Evolutionary conservation across 2,113 vertebrate species (phyloP), one percentile per base, ranked within the genome.

Genomic region (Chaenocephalus aceratus): DNA sequence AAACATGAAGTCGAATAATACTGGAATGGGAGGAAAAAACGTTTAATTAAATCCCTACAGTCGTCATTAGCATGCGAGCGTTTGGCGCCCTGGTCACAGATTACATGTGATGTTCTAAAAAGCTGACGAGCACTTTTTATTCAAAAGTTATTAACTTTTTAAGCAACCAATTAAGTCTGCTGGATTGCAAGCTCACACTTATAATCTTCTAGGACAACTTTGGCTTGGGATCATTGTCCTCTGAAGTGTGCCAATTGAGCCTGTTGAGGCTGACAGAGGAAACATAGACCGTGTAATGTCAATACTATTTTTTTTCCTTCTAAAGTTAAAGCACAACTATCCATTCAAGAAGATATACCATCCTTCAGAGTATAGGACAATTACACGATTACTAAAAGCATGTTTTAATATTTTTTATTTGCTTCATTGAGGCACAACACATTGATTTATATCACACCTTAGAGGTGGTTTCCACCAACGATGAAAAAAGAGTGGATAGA

Each of bases 81-180:
- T 69, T 85, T 80, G 63, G 80, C 81, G 88, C 87, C 79, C 70
- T 53, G 86, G 93, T 93, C 88, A 91, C 91, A 93, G 92, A 93
- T 94, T 95, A 94, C 92, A 92, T 88, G 90, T 88, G 91, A 93
- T 93, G 89, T 64, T 83, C 86, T 93, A 86, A 93, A 94, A 92
- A 93, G 93, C 93, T 94, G 94, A 94, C 89, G 85, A 93, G 89
- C 89, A 85, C 85, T 94, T 95, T 95, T 95, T 92, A 93, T 94
- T 94, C 90, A 90, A 84, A 94, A 93, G 91, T 94, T 94, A 95
- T 94, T 94, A 94, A 94, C 91, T 92, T 95, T 93, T 94, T 94
- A 95, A 95, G 93, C 91, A 94, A 93, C 93, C 93, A 94, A 95
- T 95, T 95, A 95, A 72, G 82, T 85, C 86, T 87, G 84, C 84